phyloP scores from a whole-genome alignment of 2,888 invertebrate species.

The Pecten maximus region DNA sequence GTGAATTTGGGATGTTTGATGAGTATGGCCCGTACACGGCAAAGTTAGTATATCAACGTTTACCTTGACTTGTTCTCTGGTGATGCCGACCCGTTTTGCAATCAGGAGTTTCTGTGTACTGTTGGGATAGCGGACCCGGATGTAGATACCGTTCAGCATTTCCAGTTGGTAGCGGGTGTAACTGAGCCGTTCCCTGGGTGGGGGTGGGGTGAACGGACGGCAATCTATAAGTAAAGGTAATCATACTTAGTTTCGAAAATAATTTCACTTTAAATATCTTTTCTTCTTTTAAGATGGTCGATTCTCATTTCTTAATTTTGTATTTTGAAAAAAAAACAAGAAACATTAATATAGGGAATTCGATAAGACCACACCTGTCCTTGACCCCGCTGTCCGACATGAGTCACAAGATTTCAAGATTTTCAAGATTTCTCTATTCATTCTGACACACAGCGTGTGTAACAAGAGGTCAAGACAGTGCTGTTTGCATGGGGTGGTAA shows the following conservation, averaged over 20 bases:
- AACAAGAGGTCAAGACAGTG: too few relatives aligned
- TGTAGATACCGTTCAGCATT: conserved; percentile 79
- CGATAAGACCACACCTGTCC: too few relatives aligned
- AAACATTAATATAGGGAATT: too few relatives aligned
- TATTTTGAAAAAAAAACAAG: too few relatives aligned
- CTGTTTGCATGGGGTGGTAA: not conserved
- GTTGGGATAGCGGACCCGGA: conserved; percentile 80
- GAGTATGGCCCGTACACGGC: not conserved
- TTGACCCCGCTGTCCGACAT: not conserved
- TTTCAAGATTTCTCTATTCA: too few relatives aligned
- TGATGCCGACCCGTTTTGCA: conserved; percentile 80
- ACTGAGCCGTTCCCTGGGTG: conserved; percentile 77
- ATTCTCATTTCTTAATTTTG: too few relatives aligned
- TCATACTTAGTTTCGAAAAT: not conserved
- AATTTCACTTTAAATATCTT: too few relatives aligned
- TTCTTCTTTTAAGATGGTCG: too few relatives aligned
- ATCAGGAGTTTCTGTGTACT: conserved; percentile 81
- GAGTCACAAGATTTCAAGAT: too few relatives aligned
- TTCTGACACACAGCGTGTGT: too few relatives aligned
- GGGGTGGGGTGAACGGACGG: conserved; percentile 74
- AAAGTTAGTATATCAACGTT: conserved; percentile 36
- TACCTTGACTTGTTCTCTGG: conserved; percentile 81
- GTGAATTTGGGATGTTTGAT: not conserved
- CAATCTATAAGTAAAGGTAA: conserved; percentile 62
- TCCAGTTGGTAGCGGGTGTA: conserved; percentile 81